These are phyloP conservation scores for Polia nebulosa DNA, from an alignment of 2,888 invertebrate genomes.

Conservation along the genomic window DNA sequence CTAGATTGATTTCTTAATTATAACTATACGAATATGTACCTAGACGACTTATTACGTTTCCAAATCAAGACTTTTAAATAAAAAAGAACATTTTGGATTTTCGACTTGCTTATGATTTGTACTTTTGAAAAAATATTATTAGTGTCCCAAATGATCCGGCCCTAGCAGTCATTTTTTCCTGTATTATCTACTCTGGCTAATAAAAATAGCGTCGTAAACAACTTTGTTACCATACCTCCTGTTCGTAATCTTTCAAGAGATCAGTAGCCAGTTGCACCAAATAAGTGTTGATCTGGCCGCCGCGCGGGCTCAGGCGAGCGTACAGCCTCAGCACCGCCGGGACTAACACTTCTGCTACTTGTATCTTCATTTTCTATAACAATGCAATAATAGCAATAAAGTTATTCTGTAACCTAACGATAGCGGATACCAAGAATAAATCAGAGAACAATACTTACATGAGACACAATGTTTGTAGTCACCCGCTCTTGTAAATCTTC, in stretches of 20 bases:
- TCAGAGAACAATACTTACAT: constrained; percentile 74
- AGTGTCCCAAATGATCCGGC: no score
- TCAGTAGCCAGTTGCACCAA: constrained; percentile 88
- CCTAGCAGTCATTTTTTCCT: no score
- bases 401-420: neutral
- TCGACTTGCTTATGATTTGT: neutral
- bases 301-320: constrained; percentile 87
- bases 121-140: no score
- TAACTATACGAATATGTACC: neutral
- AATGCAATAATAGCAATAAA: neutral
- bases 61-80: no score
- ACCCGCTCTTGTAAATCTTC: constrained; percentile 85
- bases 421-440: neutral
- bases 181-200: no score
- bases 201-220: neutral
- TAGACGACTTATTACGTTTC: neutral
- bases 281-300: constrained; percentile 84
- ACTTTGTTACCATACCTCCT: constrained; percentile 77
- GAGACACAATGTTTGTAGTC: constrained; percentile 87
- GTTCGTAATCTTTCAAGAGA: constrained; percentile 87
- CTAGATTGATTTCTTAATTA: neutral
- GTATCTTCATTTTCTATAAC: constrained; percentile 91
- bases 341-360: constrained; percentile 92
- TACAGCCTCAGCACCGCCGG: constrained; percentile 92
- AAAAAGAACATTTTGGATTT: neutral